These are phyloP conservation scores for Takifugu flavidus DNA, from an alignment of 2,113 vertebrate genomes.

Conservation along the genomic window DNA sequence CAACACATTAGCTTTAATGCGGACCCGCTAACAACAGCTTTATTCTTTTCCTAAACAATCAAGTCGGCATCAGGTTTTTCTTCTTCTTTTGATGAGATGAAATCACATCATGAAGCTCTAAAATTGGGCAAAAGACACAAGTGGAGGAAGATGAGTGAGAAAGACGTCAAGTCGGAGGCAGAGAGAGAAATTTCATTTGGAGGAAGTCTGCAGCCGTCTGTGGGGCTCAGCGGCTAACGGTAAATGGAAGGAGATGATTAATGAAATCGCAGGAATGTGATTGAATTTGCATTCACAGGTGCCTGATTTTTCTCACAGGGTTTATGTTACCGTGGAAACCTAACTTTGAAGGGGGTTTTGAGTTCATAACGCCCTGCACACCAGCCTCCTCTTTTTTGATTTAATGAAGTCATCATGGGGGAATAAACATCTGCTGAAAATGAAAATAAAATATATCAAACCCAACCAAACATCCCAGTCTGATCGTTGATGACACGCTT, in stretches of 20 bases:
- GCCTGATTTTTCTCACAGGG: constrained; percentile 28
- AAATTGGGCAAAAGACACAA: constrained; percentile 4
- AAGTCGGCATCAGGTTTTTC: constrained; percentile 28
- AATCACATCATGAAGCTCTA: constrained; percentile 28
- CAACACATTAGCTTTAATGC: constrained; percentile 42
- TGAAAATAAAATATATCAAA: constrained; percentile 13
- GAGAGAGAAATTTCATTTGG: constrained; percentile 38
- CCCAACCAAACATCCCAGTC: constrained; percentile 12
- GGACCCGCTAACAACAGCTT: constrained; percentile 24
- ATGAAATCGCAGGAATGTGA: constrained; percentile 42
- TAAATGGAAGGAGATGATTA: constrained; percentile 48
- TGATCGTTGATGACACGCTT: constrained; percentile 19
- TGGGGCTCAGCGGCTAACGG: constrained; percentile 32
- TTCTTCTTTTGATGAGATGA: constrained; percentile 34
- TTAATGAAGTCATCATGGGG: not conserved
- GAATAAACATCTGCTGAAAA: not conserved
- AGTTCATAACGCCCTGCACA: not conserved
- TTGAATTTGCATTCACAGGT: constrained; percentile 47
- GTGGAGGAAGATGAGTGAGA: constrained; percentile 9
- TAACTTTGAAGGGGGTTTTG: not conserved
- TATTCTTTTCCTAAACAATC: not conserved
- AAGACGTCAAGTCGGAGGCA: constrained; percentile 32
- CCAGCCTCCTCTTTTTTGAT: not conserved
- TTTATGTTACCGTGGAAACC: constrained; percentile 15
- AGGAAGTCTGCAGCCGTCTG: constrained; percentile 18